Base-by-base conservation (phyloP, 1,140 invertebrate species). In the Papilio machaon region DNA sequence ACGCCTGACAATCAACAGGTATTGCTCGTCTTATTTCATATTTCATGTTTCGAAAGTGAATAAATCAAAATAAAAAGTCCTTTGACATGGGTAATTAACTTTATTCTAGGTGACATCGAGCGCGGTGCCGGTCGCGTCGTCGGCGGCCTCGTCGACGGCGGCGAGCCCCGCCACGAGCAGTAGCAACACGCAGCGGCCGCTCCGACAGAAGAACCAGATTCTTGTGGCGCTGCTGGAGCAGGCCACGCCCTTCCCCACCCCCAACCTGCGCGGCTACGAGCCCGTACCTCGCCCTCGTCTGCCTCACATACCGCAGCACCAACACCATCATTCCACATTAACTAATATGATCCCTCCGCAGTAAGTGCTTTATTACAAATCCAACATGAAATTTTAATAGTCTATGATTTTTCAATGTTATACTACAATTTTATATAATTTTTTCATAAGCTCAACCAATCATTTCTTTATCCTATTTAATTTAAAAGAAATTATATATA, bases 161-260 rank as follows among this genome's bases (percentile, higher is more conserved):
- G 81, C 80, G 75, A 90, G 87, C 23, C 88, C 90, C 38, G 87
- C 90, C 46, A 87, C 91, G 9, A 91, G 87, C 38, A 90, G 92
- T n/a, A 94, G 89, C 23, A 95, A 95, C 76, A 96, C 96, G 84
- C 64, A 67, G 64, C 97, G 97, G 85, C 96, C 96, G 81, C 94
- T 98, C 6, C 97, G 97, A 91, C 96, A 97, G 90, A 97, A 97
- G 87, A 99, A 99, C 93, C 97, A 97, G 86, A 98, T 99, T 96
- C 95, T 99, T 82, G 98, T 98, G 13, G 96, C 97, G 70, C 92
- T 99, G 80, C 92, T 99, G 86, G 97, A 97, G 85, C 96, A 97
- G 76, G 96, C 97, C n/a, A 96, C 96, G 54, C 96, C 96, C 74
- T 96, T 91, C 49, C 92, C 92, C 73, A 94, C 94, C 83, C 90